Percentiles rank a stretch among this genome's conserved stretches.
Evolutionary conservation across 1,140 invertebrate genomes (phyloP).

Genomic region (Zaprionus africanus): DNA sequence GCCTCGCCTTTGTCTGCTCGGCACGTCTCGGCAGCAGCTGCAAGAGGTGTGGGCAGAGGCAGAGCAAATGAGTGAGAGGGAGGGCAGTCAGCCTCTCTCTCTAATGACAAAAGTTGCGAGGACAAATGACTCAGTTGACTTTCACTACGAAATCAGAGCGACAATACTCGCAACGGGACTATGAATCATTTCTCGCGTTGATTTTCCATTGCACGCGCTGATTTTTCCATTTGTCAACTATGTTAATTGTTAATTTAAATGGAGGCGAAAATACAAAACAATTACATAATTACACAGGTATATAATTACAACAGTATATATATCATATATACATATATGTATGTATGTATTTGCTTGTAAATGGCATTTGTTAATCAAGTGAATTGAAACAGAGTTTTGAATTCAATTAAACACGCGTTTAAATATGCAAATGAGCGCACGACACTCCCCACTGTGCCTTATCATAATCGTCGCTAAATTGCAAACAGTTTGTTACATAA

Average conservation of each 20-base stretch:
- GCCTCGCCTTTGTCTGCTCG: constrained; percentile 57
- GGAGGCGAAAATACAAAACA: constrained; percentile 14
- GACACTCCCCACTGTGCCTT: not conserved
- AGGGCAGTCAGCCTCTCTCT: constrained; percentile 18
- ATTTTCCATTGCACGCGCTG: constrained; percentile 44
- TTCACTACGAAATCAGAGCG: constrained; percentile 75
- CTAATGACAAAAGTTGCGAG: constrained; percentile 80
- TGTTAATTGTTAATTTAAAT: constrained; percentile 66
- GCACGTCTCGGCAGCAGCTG: constrained; percentile 52
- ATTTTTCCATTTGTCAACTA: constrained; percentile 69
- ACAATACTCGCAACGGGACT: constrained; percentile 52
- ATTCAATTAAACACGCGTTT: constrained; percentile 30
- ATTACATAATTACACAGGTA: constrained; percentile 49
- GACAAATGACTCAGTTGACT: constrained; percentile 80
- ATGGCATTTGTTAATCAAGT: constrained; percentile 78
- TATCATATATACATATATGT: not conserved
- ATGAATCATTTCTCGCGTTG: constrained; percentile 72
- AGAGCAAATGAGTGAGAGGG: not conserved
- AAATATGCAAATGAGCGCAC: constrained; percentile 27
- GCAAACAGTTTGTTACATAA: constrained; percentile 25
- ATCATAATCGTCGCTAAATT: constrained; percentile 18
- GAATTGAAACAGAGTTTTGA: constrained; percentile 51
- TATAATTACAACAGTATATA: not conserved
- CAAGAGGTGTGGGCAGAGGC: not conserved
- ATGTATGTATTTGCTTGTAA: constrained; percentile 23